A percentile compares a stretch with the other conserved stretches of the same genome.
Evolutionary conservation across 1,140 invertebrate genomes (phyloP).

Genomic region (Microplitis mediator): DNA sequence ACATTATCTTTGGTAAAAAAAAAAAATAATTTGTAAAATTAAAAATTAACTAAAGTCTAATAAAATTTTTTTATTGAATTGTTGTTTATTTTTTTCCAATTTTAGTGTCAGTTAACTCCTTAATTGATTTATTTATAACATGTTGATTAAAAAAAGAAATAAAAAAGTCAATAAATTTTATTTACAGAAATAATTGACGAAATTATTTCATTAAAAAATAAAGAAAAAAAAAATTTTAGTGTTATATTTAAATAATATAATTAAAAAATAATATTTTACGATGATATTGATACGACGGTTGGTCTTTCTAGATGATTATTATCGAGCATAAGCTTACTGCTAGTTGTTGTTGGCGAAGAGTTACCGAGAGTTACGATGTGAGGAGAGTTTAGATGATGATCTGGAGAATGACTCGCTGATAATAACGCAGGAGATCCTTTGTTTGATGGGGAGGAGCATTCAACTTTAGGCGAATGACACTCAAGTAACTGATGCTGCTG

Average conservation of each 20-base stretch:
- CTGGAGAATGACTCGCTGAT: constrained; percentile 49
- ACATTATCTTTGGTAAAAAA: no score
- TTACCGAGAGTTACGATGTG: constrained; percentile 53
- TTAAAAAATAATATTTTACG: constrained; percentile 33
- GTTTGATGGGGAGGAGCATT: constrained; percentile 51
- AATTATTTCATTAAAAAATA: no score
- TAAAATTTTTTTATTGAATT: neutral
- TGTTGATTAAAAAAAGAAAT: no score
- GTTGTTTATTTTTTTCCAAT: neutral
- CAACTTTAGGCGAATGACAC: constrained; percentile 54
- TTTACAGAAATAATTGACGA: no score
- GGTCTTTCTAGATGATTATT: constrained; percentile 49
- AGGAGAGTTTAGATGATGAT: constrained; percentile 50
- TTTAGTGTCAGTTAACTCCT: no score
- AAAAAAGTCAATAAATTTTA: no score
- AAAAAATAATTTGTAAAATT: neutral
- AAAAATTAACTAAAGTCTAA: neutral
- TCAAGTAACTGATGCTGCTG: constrained; percentile 45
- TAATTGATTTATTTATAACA: no score
- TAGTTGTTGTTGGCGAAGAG: constrained; percentile 38
- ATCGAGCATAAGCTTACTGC: constrained; percentile 42
- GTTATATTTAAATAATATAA: neutral
- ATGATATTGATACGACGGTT: constrained; percentile 54
- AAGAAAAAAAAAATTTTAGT: no score
- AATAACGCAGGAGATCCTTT: constrained; percentile 48